A percentile compares a stretch with the other conserved stretches of the same genome.
These are phyloP conservation scores for Halcyon badia DNA, from an alignment of 2,797 vertebrate species.

Conservation along the genomic window DNA sequence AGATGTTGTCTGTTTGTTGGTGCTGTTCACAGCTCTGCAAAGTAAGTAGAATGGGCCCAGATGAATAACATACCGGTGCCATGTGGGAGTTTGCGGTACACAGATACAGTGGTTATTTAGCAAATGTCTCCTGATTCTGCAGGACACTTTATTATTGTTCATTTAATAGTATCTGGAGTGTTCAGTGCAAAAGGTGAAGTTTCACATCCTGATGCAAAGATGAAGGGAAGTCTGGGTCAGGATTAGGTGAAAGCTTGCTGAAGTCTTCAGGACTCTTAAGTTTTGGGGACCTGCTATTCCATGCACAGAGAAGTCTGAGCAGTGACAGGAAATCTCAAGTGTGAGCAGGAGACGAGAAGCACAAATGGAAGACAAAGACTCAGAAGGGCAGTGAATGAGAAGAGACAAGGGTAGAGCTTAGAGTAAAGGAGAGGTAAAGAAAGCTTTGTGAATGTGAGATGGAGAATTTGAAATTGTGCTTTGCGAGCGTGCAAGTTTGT, in stretches of 20 bases:
- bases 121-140: neutral
- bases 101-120: neutral
- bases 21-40: neutral
- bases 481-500: neutral
- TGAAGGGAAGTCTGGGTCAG: neutral
- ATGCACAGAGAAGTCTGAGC: neutral
- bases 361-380: neutral
- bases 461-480: neutral
- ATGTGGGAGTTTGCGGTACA: neutral
- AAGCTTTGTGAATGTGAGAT: conserved; percentile 17
- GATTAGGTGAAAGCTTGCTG: neutral
- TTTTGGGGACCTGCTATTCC: neutral
- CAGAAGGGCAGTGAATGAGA: neutral
- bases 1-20: neutral
- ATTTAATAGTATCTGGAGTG: neutral
- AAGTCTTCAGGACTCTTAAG: neutral
- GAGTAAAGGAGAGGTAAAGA: conserved; percentile 19
- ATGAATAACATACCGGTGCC: neutral
- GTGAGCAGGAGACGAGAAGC: neutral
- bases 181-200: neutral
- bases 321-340: neutral
- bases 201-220: neutral
- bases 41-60: neutral
- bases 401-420: neutral
- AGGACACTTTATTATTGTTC: neutral